A percentile compares a stretch with the other conserved stretches of the same genome.
Conservation (phyloP, 2,113 vertebrate genomes). For the Anser cygnoides region DNA sequence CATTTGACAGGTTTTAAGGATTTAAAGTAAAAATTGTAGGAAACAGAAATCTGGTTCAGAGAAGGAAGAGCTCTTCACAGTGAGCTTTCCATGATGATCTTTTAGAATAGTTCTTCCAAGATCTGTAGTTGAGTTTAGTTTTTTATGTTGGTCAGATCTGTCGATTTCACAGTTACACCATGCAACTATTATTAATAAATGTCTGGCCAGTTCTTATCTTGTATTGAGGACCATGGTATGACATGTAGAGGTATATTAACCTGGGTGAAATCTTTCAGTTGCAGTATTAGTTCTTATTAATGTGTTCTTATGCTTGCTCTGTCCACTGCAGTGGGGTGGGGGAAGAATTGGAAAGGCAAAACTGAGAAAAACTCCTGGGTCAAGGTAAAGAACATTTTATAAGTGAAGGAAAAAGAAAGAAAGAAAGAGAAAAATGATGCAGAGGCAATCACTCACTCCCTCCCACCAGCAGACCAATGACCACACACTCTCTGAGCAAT, state of each 20-base stretch:
- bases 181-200: not conserved
- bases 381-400: not conserved
- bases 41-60: not conserved
- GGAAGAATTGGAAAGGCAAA: not conserved
- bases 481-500: not conserved
- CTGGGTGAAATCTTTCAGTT: not conserved
- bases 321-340: rapidly evolving
- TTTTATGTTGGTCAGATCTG: not conserved
- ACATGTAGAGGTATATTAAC: not conserved
- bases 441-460: rapidly evolving
- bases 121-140: not conserved
- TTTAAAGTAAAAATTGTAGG: not conserved
- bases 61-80: not conserved
- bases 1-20: not conserved
- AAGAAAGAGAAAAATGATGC: not conserved
- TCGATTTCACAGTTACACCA: not conserved
- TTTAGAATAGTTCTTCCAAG: not conserved
- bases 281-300: not conserved
- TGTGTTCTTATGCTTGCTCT: not conserved
- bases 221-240: not conserved
- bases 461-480: not conserved
- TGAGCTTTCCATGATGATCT: not conserved
- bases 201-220: not conserved
- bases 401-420: not conserved
- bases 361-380: not conserved